Base-by-base conservation (phyloP, 2,113 vertebrate species). In the Mastomys coucha region DNA sequence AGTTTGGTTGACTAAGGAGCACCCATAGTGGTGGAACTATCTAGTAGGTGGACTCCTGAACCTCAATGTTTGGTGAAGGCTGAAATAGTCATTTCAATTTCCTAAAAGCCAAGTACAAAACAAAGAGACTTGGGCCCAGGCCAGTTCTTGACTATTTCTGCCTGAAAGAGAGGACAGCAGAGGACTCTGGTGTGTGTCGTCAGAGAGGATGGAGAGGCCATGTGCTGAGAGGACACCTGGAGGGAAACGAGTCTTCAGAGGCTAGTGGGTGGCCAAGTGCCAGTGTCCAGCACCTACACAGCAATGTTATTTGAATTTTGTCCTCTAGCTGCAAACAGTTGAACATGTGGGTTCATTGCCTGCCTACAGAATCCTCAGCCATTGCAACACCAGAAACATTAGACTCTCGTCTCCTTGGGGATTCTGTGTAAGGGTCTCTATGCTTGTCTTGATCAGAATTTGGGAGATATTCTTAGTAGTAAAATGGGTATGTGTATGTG, bases 401-500 rank as follows among this genome's bases (percentile, higher is more conserved):
- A 80, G 33, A 60, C 19, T 91, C 56, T 86, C 63, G 2, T 94
- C 6, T 88, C 33, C 36, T 88, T 73, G 33, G 20, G 36, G 4
- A 7, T 24, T 42, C 1, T 26, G 75, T 2, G 31, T 5, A 69
- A 36, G 28, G 39, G 36, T 67, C 58, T 75, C 82, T 84, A 73
- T 70, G 73, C 10, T 76, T 65, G n/a, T 88, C 53, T 95, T 26
- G 4, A 16, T 56, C 13, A 42, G 36, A 16, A 22, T 75, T 65
- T 94, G 36, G 91, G 91, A 95, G 77, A 39, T 88, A 63, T 80
- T 95, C 65, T 31, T 70, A 73, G 42, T 39, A 53, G 91, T 76
- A n/a, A 60, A 26, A 88, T 77, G 26, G 28, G 63, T 63, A 39
- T 39, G 22, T 36, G 11, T 28, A 3, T 22, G 63, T 28, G 7